Conservation (phyloP, 2,888 invertebrate genomes). For the Tethea ocularis region DNA sequence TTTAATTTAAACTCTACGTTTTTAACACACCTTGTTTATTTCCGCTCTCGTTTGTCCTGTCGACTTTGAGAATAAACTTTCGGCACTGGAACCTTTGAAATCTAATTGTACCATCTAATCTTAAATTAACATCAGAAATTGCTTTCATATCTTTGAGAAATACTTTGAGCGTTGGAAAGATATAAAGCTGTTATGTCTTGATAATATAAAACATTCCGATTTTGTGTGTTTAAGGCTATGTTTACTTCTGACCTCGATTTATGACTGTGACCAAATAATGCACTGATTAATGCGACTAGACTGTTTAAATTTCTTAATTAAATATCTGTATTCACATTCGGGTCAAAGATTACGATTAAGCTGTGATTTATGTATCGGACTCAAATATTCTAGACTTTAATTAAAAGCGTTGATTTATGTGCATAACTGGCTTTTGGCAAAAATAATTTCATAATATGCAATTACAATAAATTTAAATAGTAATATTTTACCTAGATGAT, state of each 20-base stretch:
- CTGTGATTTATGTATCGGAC: constrained; percentile 1
- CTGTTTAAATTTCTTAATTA: background rate
- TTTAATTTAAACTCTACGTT: background rate
- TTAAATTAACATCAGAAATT: background rate
- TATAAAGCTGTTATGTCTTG: background rate
- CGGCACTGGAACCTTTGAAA: background rate
- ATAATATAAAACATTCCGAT: background rate
- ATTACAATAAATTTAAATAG: too few species aligned
- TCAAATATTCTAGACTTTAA: background rate
- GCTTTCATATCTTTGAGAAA: background rate
- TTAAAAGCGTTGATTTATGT: background rate
- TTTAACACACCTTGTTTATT: background rate
- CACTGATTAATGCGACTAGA: background rate
- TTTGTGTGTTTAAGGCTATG: constrained; percentile 1
- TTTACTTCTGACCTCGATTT: constrained; percentile 6
- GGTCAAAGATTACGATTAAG: constrained; percentile 1
- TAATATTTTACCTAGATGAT: background rate
- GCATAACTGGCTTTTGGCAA: background rate
- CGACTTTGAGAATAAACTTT: background rate
- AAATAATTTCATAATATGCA: background rate
- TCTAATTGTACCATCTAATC: background rate
- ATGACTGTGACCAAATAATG: constrained; percentile 2
- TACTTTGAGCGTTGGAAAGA: background rate
- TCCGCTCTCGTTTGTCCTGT: background rate
- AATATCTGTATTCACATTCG: background rate